Evolutionary conservation across 2,797 vertebrate genomes (phyloP).

Genomic region (Peromyscus nudipes): DNA sequence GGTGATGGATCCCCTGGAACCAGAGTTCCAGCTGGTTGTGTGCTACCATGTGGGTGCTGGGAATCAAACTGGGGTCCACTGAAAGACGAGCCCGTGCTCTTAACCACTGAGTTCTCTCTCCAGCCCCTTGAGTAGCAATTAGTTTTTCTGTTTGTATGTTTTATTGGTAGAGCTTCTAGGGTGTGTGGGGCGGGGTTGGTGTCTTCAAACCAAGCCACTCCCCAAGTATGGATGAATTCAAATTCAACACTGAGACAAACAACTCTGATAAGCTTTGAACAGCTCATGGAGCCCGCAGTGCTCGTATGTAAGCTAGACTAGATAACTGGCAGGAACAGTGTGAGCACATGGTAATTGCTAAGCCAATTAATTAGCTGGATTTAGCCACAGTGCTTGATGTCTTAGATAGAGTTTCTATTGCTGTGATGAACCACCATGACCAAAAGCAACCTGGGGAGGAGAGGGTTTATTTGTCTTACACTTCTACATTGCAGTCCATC

Average conservation of each 20-base stretch:
- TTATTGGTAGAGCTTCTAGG: background rate
- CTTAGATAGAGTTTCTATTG: background rate
- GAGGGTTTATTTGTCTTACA: background rate
- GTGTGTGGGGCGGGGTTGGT: background rate
- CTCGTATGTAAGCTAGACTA: background rate
- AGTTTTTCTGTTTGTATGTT: background rate
- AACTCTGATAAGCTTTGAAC: background rate
- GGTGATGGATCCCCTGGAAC: background rate
- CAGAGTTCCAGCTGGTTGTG: background rate
- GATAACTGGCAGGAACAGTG: background rate
- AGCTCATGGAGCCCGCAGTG: background rate
- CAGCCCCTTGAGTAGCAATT: background rate
- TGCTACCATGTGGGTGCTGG: background rate
- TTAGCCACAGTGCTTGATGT: background rate
- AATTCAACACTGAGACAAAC: background rate
- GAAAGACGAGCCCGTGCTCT: background rate
- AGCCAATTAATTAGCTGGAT: background rate
- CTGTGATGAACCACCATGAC: background rate
- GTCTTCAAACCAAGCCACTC: slow-evolving; percentile 48
- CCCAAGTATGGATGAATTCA: background rate
- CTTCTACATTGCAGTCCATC: background rate
- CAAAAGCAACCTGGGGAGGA: background rate
- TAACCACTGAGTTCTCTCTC: background rate
- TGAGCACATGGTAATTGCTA: too few relatives aligned
- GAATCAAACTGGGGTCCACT: background rate